Conservation (phyloP, 2,797 vertebrate species). For the Sebastes steindachneri region DNA sequence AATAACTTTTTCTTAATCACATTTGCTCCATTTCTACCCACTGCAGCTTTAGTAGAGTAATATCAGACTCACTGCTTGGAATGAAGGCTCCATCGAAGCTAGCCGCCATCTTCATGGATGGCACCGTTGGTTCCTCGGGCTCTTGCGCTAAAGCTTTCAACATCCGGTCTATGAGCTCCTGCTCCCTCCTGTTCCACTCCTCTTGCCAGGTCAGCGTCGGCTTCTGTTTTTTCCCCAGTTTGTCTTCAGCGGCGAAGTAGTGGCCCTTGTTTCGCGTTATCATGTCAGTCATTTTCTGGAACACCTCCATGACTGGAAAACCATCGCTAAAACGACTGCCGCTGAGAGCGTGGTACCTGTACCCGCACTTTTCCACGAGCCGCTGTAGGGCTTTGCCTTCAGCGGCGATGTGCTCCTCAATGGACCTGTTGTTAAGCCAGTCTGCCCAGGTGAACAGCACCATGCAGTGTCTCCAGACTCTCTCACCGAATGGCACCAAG, state of each 20-base stretch:
- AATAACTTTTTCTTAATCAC: too few species aligned
- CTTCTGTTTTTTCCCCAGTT: background rate
- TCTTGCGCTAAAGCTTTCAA: constrained; percentile 34
- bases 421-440: constrained; percentile 34
- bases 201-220: background rate
- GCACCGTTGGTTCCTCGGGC: accelerated
- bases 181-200: constrained; percentile 53
- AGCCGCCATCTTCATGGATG: background rate
- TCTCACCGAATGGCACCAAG: constrained; percentile 39
- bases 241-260: background rate
- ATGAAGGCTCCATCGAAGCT: background rate
- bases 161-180: constrained; percentile 49
- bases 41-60: background rate
- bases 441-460: constrained; percentile 50
- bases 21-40: too few species aligned
- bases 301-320: background rate
- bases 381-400: constrained; percentile 38
- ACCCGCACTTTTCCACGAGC: constrained; percentile 45
- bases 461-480: constrained; percentile 58
- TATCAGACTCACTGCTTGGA: constrained; percentile 47
- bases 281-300: accelerated
- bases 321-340: background rate
- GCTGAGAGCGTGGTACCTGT: constrained; percentile 39
- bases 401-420: constrained; percentile 49
- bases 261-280: constrained; percentile 27